Conservation (phyloP, 1,140 invertebrate genomes). For the Acromyrmex echinatior region DNA sequence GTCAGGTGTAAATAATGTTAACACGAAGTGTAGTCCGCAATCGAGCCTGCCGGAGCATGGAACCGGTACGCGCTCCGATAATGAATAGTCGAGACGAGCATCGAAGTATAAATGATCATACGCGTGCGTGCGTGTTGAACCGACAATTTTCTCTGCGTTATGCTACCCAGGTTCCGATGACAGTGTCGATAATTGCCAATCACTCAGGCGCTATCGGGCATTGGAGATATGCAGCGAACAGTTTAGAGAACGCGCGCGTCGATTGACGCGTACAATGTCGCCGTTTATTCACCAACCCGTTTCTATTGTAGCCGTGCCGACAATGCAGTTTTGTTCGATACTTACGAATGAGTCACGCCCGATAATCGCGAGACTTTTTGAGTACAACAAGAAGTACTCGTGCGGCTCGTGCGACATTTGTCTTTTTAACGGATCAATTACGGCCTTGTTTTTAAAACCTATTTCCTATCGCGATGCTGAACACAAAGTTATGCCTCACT, state of each 20-base stretch:
- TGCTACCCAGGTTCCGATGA: slow-evolving; percentile 50
- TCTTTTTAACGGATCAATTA: slow-evolving; percentile 34
- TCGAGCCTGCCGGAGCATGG: slow-evolving; percentile 31
- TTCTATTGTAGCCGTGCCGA: slow-evolving; percentile 46
- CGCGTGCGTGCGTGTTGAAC: slow-evolving; percentile 1
- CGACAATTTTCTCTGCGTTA: slow-evolving; percentile 65
- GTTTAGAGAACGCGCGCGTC: slow-evolving; percentile 21
- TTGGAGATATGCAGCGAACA: slow-evolving; percentile 61
- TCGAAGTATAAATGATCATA: slow-evolving; percentile 63
- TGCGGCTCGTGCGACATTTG: not conserved
- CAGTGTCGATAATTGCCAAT: slow-evolving; percentile 76
- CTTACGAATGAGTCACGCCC: slow-evolving; percentile 66
- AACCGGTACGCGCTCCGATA: slow-evolving; percentile 58
- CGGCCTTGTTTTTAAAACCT: not conserved
- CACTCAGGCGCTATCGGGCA: slow-evolving; percentile 64
- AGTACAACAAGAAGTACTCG: slow-evolving; percentile 32
- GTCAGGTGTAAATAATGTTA: slow-evolving; percentile 67
- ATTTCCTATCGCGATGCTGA: not conserved
- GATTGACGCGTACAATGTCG: slow-evolving; percentile 63
- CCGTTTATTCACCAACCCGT: slow-evolving; percentile 66
- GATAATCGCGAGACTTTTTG: slow-evolving; percentile 67
- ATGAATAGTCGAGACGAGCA: slow-evolving; percentile 65
- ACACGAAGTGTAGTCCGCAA: slow-evolving; percentile 31
- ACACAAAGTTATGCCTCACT: not conserved
- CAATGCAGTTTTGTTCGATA: slow-evolving; percentile 71